A percentile compares a stretch with the other conserved stretches of the same genome.
Evolutionary conservation across 1,140 invertebrate species (phyloP).

Genomic region (Cataglyphis hispanica): DNA sequence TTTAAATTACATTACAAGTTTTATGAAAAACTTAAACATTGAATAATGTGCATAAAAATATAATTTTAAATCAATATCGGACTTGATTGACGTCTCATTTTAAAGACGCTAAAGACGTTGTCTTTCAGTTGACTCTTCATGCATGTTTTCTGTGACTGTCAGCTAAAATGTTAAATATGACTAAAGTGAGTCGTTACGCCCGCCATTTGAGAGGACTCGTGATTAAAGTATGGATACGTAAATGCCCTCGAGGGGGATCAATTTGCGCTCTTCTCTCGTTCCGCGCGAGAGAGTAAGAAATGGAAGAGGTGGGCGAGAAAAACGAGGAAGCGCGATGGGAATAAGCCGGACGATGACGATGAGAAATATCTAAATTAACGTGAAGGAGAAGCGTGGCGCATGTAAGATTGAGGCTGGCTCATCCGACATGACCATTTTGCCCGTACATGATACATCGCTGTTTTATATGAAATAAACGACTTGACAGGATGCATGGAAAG

Average conservation of each 20-base stretch:
- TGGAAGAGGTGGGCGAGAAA: constrained; percentile 22
- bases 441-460: constrained; percentile 40
- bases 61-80: neutral
- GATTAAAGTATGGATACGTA: constrained; percentile 59
- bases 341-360: constrained; percentile 68
- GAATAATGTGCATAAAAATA: neutral
- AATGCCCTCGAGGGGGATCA: constrained; percentile 50
- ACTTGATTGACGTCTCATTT: neutral
- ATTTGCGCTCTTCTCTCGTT: constrained; percentile 45
- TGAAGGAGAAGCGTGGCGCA: constrained; percentile 53
- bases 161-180: constrained; percentile 49
- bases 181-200: constrained; percentile 51
- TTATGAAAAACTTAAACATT: neutral
- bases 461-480: constrained; percentile 50
- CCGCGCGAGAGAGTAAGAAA: constrained; percentile 47
- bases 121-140: neutral
- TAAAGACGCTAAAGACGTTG: neutral
- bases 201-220: constrained; percentile 16
- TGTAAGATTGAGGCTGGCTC: constrained; percentile 54
- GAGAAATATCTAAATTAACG: constrained; percentile 65
- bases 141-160: neutral
- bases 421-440: constrained; percentile 37
- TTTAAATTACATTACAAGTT: too few relatives aligned
- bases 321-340: constrained; percentile 49
- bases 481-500: constrained; percentile 4